These are phyloP conservation scores for Muraenolepis orangiensis DNA, from an alignment of 2,797 vertebrate genomes.

Conservation along the genomic window DNA sequence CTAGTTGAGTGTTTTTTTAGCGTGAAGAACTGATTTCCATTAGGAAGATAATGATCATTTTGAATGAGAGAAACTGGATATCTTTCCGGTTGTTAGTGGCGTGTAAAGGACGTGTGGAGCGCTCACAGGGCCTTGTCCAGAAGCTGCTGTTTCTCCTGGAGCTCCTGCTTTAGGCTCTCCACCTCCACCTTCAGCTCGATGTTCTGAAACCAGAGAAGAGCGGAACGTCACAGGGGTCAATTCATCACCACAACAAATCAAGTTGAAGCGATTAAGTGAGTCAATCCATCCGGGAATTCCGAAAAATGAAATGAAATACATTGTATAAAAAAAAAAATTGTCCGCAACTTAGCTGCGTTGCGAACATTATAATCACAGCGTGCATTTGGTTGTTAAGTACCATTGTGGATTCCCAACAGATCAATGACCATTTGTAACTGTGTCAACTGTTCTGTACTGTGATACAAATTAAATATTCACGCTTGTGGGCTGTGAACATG, in stretches of 20 bases:
- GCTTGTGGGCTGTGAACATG: neutral
- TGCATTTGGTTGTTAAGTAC: neutral
- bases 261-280: neutral
- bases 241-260: neutral
- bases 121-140: constrained; percentile 90
- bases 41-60: neutral
- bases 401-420: neutral
- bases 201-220: constrained; percentile 78
- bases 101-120: neutral
- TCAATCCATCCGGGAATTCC: neutral
- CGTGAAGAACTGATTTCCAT: neutral
- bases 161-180: constrained; percentile 95
- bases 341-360: neutral
- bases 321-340: neutral
- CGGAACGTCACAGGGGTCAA: neutral
- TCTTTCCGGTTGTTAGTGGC: neutral
- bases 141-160: constrained; percentile 89
- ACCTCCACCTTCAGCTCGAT: constrained; percentile 98
- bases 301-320: neutral
- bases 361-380: neutral
- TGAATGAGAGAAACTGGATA: neutral
- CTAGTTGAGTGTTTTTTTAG: neutral
- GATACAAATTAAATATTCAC: neutral
- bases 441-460: neutral
- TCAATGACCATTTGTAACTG: neutral